Evolutionary conservation across 2,113 vertebrate species (phyloP), one percentile per base, ranked within the genome.

Genomic region (Nesoenas mayeri): DNA sequence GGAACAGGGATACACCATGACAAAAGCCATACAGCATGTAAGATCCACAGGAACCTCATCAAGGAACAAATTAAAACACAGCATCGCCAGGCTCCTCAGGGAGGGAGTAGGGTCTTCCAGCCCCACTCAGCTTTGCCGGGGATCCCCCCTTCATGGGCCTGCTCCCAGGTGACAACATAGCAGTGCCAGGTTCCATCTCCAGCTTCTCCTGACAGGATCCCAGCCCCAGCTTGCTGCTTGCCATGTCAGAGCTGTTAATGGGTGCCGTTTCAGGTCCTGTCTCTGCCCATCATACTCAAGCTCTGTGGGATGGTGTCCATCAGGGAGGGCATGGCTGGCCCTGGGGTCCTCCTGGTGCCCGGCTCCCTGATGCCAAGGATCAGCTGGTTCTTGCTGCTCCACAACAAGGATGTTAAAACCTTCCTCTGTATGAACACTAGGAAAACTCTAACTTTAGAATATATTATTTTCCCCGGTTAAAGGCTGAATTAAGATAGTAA

Each of bases 261-360:
- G 22, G 19, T 1, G 2, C 18, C n/a, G 7, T 11, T 31, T 32
- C 16, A 1, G 0, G 38, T 34, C 62, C 57, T 65, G 57, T 12
- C 53, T 71, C 70, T 62, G 40, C 5, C 29, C 48, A 12, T 19
- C 9, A 12, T 16, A 18, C 48, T 72, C 21, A 67, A 54, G 25
- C 29, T 42, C 34, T 31, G 31, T 1, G 2, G 29, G 32, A 75
- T 34, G 36, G 24, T 40, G 10, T 10, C 12, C 24, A 57, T 51
- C 15, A 40, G 20, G 26, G 15, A 48, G 34, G 42, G 12, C 17
- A 92, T 3, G 25, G 50, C 14, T 9, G 7, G n/a, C 26, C 36
- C 21, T 69, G 12, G 4, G 4, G 9, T 54, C 70, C n/a, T 79
- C 15, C 67, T 53, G 3, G 16, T 42, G 21, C 16, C 25, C 4